Evolutionary conservation across 2,797 vertebrate genomes (phyloP).

Genomic region (Gadopsis bispinosus): DNA sequence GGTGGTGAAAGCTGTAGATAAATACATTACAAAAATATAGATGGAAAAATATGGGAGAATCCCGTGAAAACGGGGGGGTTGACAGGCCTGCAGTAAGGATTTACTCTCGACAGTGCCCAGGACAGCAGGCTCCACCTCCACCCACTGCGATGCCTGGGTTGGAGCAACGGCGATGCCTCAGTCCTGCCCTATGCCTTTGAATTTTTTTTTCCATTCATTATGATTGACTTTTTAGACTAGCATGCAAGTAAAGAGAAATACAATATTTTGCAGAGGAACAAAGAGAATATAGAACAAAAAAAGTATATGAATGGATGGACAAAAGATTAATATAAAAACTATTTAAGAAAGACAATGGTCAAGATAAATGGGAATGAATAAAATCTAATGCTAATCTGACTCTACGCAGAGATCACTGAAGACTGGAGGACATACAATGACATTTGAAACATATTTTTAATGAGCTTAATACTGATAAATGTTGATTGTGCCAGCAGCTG

Average conservation of each 20-base stretch:
- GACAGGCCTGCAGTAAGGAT: too few species aligned
- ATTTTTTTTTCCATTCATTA: too few species aligned
- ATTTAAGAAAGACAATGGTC: slow-evolving; percentile 12
- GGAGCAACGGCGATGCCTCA: too few species aligned
- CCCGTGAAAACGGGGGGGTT: too few species aligned
- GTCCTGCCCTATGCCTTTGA: too few species aligned
- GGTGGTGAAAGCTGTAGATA: too few species aligned
- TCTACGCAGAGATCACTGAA: not conserved
- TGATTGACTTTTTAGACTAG: not conserved
- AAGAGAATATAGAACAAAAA: not conserved
- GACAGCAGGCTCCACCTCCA: too few species aligned
- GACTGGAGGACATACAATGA: not conserved
- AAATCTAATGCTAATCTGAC: not conserved
- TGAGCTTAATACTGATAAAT: slow-evolving; percentile 13
- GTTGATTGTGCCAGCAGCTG: not conserved
- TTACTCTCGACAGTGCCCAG: too few species aligned
- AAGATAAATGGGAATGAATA: not conserved
- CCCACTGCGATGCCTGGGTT: too few species aligned
- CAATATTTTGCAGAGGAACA: not conserved
- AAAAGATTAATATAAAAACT: not conserved
- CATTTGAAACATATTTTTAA: slow-evolving; percentile 9
- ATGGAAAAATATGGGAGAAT: too few species aligned
- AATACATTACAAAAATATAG: too few species aligned
- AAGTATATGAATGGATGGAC: not conserved
- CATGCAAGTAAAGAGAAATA: not conserved